Conservation (phyloP, 2,797 vertebrate genomes). For the Xenentodon cancila region DNA sequence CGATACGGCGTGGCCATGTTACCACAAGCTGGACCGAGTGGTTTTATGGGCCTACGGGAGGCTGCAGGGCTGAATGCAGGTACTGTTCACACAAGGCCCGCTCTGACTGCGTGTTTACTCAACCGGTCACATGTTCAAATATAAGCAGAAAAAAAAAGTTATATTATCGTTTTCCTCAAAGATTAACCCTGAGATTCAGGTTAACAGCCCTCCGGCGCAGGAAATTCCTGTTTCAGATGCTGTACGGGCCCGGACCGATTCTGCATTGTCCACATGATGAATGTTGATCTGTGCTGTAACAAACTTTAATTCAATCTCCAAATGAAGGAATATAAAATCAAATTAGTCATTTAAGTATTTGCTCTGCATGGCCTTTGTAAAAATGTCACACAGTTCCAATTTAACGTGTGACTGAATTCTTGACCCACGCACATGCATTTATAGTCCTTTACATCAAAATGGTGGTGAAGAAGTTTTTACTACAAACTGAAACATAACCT, state of each 20-base stretch:
- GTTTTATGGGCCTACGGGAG: conserved; percentile 62
- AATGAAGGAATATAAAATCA: conserved; percentile 42
- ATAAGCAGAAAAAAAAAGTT: conserved; percentile 62
- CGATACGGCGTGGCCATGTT: conserved; percentile 26
- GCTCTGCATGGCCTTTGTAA: conserved; percentile 22
- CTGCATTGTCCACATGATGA: conserved; percentile 33
- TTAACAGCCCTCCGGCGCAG: conserved; percentile 74
- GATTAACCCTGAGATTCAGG: conserved; percentile 79
- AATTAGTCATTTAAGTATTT: conserved; percentile 18
- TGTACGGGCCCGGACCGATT: conserved; percentile 45
- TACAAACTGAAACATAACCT: conserved; percentile 28
- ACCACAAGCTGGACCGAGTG: conserved; percentile 41
- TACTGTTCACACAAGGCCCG: conserved; percentile 75
- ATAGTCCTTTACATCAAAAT: too few relatives aligned
- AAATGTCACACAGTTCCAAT: conserved; percentile 23
- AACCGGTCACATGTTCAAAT: conserved; percentile 74
- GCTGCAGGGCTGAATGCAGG: conserved; percentile 73
- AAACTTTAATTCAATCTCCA: conserved; percentile 35
- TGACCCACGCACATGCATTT: conserved; percentile 30
- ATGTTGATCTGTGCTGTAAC: conserved; percentile 49
- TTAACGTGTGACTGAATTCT: conserved; percentile 18
- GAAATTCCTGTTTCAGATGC: conserved; percentile 71
- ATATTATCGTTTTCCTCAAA: conserved; percentile 72
- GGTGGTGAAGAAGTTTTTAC: not conserved
- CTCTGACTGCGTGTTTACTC: conserved; percentile 78